Conservation (phyloP, 2,888 invertebrate species). For the Lasioglossum lativentre region DNA sequence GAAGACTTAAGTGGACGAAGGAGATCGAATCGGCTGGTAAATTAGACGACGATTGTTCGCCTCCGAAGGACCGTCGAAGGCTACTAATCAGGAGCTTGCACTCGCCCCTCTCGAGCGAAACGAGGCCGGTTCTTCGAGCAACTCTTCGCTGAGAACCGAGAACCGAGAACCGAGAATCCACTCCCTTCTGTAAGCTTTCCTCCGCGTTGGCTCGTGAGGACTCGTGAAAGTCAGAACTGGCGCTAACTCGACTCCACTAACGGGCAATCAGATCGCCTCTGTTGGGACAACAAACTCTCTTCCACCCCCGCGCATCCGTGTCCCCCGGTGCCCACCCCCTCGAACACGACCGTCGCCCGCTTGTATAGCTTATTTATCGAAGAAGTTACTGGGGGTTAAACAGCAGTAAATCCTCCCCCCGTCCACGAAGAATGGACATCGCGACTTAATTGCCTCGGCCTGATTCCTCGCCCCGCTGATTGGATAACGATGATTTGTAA, state of each 20-base stretch:
- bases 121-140: conserved; percentile 61
- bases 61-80: conserved; percentile 58
- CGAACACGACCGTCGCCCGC: conserved; percentile 31
- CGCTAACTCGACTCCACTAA: conserved; percentile 80
- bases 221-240: conserved; percentile 76
- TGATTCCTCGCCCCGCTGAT: conserved; percentile 72
- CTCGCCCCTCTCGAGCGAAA: conserved; percentile 61
- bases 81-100: conserved; percentile 77
- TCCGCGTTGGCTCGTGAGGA: conserved; percentile 29
- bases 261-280: conserved; percentile 83
- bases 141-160: conserved; percentile 45
- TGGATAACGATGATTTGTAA: conserved; percentile 80
- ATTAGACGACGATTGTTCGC: conserved; percentile 74
- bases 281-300: conserved; percentile 81
- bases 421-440: conserved; percentile 70
- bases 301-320: conserved; percentile 42
- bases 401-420: conserved; percentile 79
- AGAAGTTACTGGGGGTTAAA: conserved; percentile 82
- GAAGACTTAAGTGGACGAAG: conserved; percentile 55
- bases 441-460: conserved; percentile 79
- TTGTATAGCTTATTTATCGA: conserved; percentile 82
- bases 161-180: background rate
- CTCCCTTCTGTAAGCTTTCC: background rate
- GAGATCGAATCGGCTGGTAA: conserved; percentile 68
- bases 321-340: conserved; percentile 44